Evolutionary conservation across 2,888 invertebrate genomes (phyloP), one percentile per base, ranked within the genome.

Genomic region (Leptinotarsa peninsularis): DNA sequence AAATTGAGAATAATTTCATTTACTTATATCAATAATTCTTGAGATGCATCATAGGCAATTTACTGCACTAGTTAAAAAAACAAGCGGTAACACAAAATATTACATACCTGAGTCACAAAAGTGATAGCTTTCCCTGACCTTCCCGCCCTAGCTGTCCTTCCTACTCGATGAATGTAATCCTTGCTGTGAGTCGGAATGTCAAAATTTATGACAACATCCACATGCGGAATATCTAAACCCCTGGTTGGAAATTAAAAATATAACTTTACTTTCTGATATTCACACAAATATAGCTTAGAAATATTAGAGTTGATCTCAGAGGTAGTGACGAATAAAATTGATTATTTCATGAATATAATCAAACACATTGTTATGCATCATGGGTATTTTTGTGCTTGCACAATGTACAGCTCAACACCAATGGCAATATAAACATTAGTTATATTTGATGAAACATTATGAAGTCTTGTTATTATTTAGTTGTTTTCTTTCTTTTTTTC

Each of bases 171-270:
- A 83, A 99, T 98, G 88, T 99, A 99, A 89, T 99, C 99, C 88
- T 99, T 99, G 84, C 98, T 97, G 88, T 99, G 98, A 49, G 96
- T 96, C 4, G 99, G 99, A 86, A 99, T 98, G 89, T 99, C 99
- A 88, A 97, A 95, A 90, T 99, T 99, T 27, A 99, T 91, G 1
- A 99, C 99, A 78, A 98, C 94, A 88, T 99, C 99, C 52, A 99
- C 99, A 87, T 99, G 98, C 0, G 99, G 99, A 85, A 99, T 99
- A 89, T 99, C 99, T 81, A 99, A 91, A 84, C 99, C 98, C 89
- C 98, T 96, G n/a, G 27, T 15, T 86, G 52, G 88, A 89, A 82
- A 69, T 78, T 56, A 76, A 75, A 73, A 74, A 71, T 67, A 17
- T 66, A 27, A 66, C 52, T 69, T 58, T 69, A 15, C 18, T 67